Base-by-base conservation (phyloP, 2,797 vertebrate genomes). In the Ctenochaetus hawaiiensis region DNA sequence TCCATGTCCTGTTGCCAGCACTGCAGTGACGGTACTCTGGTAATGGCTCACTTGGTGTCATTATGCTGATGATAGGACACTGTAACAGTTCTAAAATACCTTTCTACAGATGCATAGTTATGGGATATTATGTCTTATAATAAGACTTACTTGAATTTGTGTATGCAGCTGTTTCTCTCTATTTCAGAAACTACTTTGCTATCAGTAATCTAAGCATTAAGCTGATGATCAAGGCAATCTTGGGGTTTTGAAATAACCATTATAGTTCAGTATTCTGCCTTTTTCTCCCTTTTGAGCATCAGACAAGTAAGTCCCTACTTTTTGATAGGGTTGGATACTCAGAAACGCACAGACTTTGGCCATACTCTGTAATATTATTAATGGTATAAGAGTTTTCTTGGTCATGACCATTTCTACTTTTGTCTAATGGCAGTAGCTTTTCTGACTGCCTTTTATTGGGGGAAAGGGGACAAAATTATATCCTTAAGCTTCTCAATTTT, bases 91-190 rank as follows among this genome's bases (percentile, higher is more conserved):
- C 74, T 86, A 82, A 88, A 86, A 88, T 77, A 90, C 77, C 84
- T 92, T 94, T 93, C 92, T 93, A 91, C 93, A 93, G 82, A 94
- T 91, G 82, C 91, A 93, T 93, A 78, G 74, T 86, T 89, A 87
- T 85, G 87, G 89, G 90, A 87, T 86, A 93, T 92, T 95, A 95
- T 95, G 95, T 96, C 95, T 96, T 96, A 96, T 94, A 96, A 81
- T 96, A 96, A 96, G 95, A 96, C 95, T 94, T 95, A 94, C 94
- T 96, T 96, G 92, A 95, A 95, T 91, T 89, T 94, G 88, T 93
- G 87, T 93, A 93, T 94, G 93, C 94, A 94, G 93, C 89, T 72
- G 93, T 93, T 95, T 94, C 83, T 93, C 89, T 94, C 91, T 90
- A 85, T 88, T 93, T 90, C 91, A 92, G 87, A 93, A 95, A 93